Base-by-base conservation (phyloP, 1,140 invertebrate genomes). In the Carcinoscorpius rotundicauda region DNA sequence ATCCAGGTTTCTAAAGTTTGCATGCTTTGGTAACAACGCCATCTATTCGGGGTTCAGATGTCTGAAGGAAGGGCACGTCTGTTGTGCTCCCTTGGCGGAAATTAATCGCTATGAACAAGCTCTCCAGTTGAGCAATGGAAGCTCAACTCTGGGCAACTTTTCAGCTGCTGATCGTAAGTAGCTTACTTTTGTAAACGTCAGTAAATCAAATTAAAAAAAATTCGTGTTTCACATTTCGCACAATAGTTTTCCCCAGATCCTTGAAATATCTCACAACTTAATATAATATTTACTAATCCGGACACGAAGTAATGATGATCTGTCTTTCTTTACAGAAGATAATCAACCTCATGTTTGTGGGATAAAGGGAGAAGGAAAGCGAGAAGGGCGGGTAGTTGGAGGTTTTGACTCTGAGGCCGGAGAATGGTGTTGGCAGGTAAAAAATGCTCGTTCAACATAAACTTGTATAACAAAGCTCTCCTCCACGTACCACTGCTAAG, bases 361-460 rank as follows among this genome's bases (percentile, higher is more conserved):
- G 6, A 60, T 73, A 5, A 73, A 73, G 64, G 71, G 71, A n/a
- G 64, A 65, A 50, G 53, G 67, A 51, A 60, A 71, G 8, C 55
- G 61, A 56, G 67, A 70, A 65, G 65, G 69, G 3, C 80, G 89
- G 51, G 91, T 96, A 49, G 90, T 95, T 53, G 91, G 91, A n/a
- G 91, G 92, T 4, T 86, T 87, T 76, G 90, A 94, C 74, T 88
- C 91, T 5, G 84, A 87, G 68, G 87, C 90, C 50, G 90, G 89
- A 5, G 91, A 94, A 78, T 94, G 91, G 90, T 94, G 92, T 77
- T 95, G 92, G 92, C 92, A 94, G 77, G 71, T 71, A 59, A 58
- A 49, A 58, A 6, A 29, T 29, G 29, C 2, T 29, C 29, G 29
- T 29, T 29, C 29, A 29, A 29, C 29, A 29, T 2, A 0, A 29